A percentile compares a stretch with the other conserved stretches of the same genome.
These are phyloP conservation scores for Furnarius figulus DNA, from an alignment of 2,113 vertebrate genomes.

Conservation along the genomic window DNA sequence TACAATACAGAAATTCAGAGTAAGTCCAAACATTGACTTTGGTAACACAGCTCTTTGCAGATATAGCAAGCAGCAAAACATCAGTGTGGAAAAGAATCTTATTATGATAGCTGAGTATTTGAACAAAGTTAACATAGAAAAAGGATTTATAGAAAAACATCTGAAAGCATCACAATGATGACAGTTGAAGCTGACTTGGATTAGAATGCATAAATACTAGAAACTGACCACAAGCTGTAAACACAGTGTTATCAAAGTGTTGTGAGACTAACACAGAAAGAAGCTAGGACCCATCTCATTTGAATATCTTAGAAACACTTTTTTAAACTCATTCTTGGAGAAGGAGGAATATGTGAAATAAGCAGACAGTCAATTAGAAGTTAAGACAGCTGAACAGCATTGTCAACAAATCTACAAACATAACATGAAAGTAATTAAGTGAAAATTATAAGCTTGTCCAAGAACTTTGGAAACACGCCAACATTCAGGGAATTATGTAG, in stretches of 20 bases:
- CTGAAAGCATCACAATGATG: background rate
- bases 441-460: background rate
- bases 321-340: background rate
- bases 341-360: background rate
- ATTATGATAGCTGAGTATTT: background rate
- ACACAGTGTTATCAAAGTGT: background rate
- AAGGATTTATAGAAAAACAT: background rate
- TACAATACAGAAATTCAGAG: background rate
- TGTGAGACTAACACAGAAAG: background rate
- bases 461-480: background rate
- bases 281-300: background rate
- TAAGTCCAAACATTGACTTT: background rate
- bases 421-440: background rate
- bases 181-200: background rate
- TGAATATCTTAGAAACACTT: background rate
- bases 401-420: background rate
- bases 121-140: background rate
- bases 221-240: background rate
- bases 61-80: background rate
- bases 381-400: background rate
- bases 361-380: background rate
- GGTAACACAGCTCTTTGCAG: background rate
- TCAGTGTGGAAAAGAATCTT: background rate
- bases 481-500: background rate
- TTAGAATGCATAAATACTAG: background rate